These are phyloP conservation scores for Endotricha flammealis DNA, from an alignment of 2,888 invertebrate genomes.

Conservation along the genomic window DNA sequence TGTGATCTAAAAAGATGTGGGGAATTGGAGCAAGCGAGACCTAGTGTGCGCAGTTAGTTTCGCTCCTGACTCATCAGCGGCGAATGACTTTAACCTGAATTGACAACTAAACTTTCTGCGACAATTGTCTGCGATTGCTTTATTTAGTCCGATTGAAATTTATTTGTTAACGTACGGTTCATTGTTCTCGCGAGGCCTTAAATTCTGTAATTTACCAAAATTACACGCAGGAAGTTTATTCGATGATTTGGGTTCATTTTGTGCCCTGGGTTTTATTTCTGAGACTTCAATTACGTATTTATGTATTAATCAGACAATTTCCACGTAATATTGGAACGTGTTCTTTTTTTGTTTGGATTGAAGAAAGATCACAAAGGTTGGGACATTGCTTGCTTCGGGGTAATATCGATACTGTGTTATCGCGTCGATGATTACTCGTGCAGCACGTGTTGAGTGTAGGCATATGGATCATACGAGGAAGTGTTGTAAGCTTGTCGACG, in stretches of 20 bases:
- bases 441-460: conserved; percentile 22
- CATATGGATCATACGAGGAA: conserved; percentile 20
- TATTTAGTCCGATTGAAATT: conserved; percentile 37
- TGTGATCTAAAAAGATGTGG: conserved; percentile 60
- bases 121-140: conserved; percentile 37
- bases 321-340: conserved; percentile 10
- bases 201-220: conserved; percentile 11
- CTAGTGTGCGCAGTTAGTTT: conserved; percentile 56
- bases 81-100: conserved; percentile 55
- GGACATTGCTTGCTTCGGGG: conserved; percentile 10
- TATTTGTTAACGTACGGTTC: conserved; percentile 16
- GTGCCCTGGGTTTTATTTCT: conserved; percentile 3
- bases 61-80: conserved; percentile 53
- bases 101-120: conserved; percentile 37
- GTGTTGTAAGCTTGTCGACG: conserved; percentile 31
- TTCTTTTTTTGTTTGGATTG: too few relatives aligned
- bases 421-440: conserved; percentile 18
- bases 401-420: conserved; percentile 15
- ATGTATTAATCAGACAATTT: conserved; percentile 11
- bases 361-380: conserved; percentile 18
- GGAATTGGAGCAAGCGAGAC: conserved; percentile 60
- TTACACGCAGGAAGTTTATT: conserved; percentile 6
- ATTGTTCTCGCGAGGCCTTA: conserved; percentile 4
- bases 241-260: neutral
- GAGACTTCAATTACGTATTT: conserved; percentile 1